A percentile compares a stretch with the other conserved stretches of the same genome.
phyloP scores from a whole-genome alignment of 1,140 invertebrate species.

The Pinna nobilis region DNA sequence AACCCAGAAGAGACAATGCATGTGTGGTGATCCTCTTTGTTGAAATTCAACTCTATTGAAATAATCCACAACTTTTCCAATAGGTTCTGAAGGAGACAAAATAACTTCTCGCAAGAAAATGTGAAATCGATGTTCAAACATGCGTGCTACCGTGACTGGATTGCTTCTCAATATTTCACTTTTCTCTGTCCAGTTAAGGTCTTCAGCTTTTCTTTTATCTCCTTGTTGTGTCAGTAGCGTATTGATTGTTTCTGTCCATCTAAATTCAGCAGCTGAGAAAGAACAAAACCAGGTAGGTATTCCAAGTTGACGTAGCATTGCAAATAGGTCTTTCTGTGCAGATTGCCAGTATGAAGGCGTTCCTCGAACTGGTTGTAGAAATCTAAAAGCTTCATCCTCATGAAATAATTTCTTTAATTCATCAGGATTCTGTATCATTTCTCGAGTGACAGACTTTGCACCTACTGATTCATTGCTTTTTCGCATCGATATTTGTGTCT shows the following conservation, averaged over 20 bases:
- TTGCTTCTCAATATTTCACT: constrained; percentile 12
- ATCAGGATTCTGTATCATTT: constrained; percentile 14
- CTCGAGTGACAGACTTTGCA: background rate
- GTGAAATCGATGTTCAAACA: constrained; percentile 23
- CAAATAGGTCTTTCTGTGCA: constrained; percentile 47
- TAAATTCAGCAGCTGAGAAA: constrained; percentile 42
- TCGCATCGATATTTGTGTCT: constrained; percentile 17
- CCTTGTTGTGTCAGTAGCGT: constrained; percentile 26
- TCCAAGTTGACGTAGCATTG: constrained; percentile 47
- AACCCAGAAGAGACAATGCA: constrained; percentile 72
- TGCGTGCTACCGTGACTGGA: constrained; percentile 21
- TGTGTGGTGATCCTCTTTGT: constrained; percentile 74
- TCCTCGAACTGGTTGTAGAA: constrained; percentile 39
- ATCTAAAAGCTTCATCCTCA: constrained; percentile 45
- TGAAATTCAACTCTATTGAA: constrained; percentile 73
- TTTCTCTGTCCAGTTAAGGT: constrained; percentile 18
- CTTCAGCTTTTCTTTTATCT: background rate
- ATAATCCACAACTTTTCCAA: constrained; percentile 52
- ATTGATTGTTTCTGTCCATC: constrained; percentile 38
- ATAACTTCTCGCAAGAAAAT: constrained; percentile 7
- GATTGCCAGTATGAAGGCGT: constrained; percentile 27
- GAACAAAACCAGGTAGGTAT: constrained; percentile 37
- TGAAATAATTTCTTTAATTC: constrained; percentile 9
- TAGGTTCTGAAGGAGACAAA: constrained; percentile 19
- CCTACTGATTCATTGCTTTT: background rate